These are phyloP conservation scores for Hemitrygon akajei DNA, from an alignment of 2,797 vertebrate genomes.

Conservation along the genomic window DNA sequence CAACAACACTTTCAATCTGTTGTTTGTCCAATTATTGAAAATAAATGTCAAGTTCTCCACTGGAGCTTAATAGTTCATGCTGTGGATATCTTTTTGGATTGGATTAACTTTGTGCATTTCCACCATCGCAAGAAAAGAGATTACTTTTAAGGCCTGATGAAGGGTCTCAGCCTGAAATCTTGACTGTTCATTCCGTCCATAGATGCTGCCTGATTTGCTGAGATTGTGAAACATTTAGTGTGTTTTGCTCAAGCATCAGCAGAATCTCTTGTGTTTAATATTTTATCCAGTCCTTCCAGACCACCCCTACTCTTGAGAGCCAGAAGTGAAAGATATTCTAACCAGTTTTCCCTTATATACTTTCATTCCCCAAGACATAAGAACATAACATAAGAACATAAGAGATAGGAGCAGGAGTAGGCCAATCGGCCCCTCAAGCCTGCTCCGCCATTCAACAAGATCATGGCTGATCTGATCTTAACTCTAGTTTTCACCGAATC, in stretches of 20 bases:
- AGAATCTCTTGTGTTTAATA: neutral
- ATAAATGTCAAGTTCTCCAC: neutral
- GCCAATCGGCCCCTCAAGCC: no score
- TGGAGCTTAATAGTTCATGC: neutral
- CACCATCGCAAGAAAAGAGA: neutral
- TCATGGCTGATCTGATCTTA: no score
- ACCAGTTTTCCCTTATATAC: neutral
- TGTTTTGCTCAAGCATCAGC: no score
- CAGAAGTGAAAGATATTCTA: neutral
- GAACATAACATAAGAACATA: no score
- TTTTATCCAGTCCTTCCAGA: neutral
- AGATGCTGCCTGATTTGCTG: no score
- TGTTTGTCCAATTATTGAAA: neutral
- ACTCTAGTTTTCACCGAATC: no score
- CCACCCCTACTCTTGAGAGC: neutral
- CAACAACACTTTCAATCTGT: neutral
- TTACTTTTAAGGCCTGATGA: no score
- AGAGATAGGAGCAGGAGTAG: no score
- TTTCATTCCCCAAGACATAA: neutral
- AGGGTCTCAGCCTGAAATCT: no score
- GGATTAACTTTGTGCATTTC: neutral
- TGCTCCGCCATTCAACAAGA: no score
- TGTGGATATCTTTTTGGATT: neutral
- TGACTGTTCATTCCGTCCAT: no score
- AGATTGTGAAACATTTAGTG: no score